Base-by-base conservation (phyloP, 2,888 invertebrate species). In the Torymus aiolomorphi region DNA sequence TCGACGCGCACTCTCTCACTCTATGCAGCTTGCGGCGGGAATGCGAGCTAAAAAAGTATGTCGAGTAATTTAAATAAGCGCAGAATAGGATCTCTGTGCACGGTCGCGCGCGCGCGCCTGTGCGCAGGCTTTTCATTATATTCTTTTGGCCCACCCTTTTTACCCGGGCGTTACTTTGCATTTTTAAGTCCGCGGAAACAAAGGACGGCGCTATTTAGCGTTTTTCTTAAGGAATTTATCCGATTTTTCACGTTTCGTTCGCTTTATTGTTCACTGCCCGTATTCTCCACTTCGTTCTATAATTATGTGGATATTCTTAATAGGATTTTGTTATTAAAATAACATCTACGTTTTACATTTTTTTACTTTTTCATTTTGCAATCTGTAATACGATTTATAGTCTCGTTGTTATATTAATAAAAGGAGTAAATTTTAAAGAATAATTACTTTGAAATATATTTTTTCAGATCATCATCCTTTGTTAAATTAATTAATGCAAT, bases 51-150 rank as follows among this genome's bases (percentile, higher is more conserved):
- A 63, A 71, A 73, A 73, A 63, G 73, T 63, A 18, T 42, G 63
- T 54, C 63, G 63, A 73, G 73, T 73, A 63, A 73, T 73, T 73
- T 73, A 42, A 73, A 73, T 73, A 73, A 73, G 73, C 73, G 31
- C 54, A 42, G 63, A 73, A 73, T 63, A 73, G 73, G 63, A 63
- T 63, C 62, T 62, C 18, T 18, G 72, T 14, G 62, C n/a, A 51
- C 54, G n/a, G 63, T 57, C n/a, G 56, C 31, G 16, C 59, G 54
- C 63, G 54, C 20, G 20, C 20, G 20, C 20, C 20, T 20, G 20
- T 20, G 20, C 20, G 20, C 20, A 20, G 63, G 54, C 73, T 73
- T 63, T 73, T 63, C 73, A 73, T 73, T 73, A 73, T 73, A 73
- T 54, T 73, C 63, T 56, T 63, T 31, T 54, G 54, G 11, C 24